A percentile compares a stretch with the other conserved stretches of the same genome.
Evolutionary conservation across 2,113 vertebrate genomes (phyloP).

Genomic region (Synodontis membranacea): DNA sequence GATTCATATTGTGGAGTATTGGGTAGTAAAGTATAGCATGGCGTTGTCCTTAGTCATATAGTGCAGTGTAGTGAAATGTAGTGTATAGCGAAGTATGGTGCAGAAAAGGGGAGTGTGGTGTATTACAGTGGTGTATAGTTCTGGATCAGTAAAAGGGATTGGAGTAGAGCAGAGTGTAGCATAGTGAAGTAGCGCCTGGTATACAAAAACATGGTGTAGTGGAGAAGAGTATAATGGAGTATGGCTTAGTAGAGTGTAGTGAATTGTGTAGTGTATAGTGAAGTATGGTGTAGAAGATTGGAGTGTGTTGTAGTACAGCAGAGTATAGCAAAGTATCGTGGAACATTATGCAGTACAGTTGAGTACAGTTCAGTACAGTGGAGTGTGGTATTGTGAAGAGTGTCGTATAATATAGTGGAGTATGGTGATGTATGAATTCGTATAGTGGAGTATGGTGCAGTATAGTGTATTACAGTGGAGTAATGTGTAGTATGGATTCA

Average conservation of each 20-base stretch:
- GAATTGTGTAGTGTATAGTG: too few species aligned
- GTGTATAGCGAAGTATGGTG: too few species aligned
- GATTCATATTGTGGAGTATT: neutral
- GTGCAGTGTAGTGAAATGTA: neutral
- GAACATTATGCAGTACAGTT: neutral
- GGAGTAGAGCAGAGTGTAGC: too few species aligned
- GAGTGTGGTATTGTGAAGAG: neutral
- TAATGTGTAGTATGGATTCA: neutral
- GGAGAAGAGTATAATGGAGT: neutral
- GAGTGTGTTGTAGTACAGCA: too few species aligned
- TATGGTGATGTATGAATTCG: too few species aligned
- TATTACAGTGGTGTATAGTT: too few species aligned
- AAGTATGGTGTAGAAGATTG: too few species aligned
- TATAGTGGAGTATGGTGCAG: neutral
- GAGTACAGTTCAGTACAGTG: neutral
- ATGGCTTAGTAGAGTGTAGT: too few species aligned
- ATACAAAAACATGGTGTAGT: neutral
- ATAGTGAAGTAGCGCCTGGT: too few species aligned
- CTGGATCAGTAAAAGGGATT: too few species aligned
- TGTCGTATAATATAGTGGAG: neutral
- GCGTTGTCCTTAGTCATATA: neutral
- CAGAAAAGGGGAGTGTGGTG: too few species aligned
- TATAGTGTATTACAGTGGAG: neutral
- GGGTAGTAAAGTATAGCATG: neutral
- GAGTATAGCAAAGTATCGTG: neutral